A percentile compares a stretch with the other conserved stretches of the same genome.
Conservation (phyloP, 2,888 invertebrate genomes). For the Eupithecia vulgata region DNA sequence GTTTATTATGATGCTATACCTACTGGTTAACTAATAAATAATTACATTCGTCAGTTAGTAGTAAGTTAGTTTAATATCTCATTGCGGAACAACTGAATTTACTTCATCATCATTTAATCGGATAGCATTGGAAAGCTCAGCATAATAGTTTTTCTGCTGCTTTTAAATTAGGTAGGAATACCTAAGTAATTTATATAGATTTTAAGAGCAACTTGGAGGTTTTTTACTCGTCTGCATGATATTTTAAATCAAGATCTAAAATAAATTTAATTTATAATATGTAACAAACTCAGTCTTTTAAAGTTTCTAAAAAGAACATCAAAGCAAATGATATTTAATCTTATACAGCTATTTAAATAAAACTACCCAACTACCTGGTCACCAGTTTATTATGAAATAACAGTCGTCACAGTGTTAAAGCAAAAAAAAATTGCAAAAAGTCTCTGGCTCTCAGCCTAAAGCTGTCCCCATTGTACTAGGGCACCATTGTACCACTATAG, state of each 20-base stretch:
- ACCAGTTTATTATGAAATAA: neutral
- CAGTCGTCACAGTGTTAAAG: neutral
- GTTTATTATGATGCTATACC: neutral
- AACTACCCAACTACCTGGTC: too few species aligned
- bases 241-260: neutral
- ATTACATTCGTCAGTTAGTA: neutral
- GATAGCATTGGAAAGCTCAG: neutral
- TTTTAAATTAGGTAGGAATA: neutral
- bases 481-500: constrained; percentile 61
- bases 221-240: neutral
- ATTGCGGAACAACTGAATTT: neutral
- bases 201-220: neutral
- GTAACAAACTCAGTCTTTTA: neutral
- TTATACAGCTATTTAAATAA: too few species aligned
- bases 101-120: neutral
- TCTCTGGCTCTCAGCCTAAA: neutral
- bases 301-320: neutral
- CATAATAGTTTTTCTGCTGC: neutral
- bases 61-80: neutral
- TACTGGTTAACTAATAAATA: neutral
- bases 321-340: neutral
- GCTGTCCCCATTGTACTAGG: neutral
- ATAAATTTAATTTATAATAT: too few species aligned
- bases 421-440: neutral
- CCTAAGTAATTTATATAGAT: too few species aligned